Evolutionary conservation across 2,888 invertebrate species (phyloP).

Genomic region (Seira sanloemensis): DNA sequence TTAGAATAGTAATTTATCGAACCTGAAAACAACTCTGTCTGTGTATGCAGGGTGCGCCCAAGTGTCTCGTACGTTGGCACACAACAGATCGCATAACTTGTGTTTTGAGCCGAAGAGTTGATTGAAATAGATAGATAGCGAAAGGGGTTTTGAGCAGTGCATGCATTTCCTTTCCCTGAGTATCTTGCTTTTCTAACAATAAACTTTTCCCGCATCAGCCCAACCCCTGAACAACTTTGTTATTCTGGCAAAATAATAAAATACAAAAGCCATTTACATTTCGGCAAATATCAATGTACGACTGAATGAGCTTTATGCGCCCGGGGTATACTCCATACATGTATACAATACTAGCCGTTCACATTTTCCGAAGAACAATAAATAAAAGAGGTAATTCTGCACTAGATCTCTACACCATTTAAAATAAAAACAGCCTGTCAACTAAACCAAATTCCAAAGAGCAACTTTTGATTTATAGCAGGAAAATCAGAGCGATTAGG

Average conservation of each 20-base stretch:
- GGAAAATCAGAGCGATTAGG: slow-evolving; percentile 68
- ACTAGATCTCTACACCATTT: neutral
- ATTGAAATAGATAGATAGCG: too few species aligned
- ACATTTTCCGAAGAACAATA: neutral
- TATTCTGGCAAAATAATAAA: neutral
- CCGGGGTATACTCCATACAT: too few species aligned
- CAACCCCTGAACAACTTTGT: neutral
- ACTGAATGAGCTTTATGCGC: too few species aligned
- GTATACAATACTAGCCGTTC: neutral
- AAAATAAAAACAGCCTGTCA: neutral
- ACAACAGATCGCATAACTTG: too few species aligned
- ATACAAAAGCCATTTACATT: neutral
- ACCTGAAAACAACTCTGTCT: too few species aligned
- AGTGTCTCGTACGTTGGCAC: too few species aligned
- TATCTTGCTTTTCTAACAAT: neutral
- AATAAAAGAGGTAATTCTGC: neutral
- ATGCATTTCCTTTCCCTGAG: neutral
- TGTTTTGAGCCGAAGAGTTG: too few species aligned
- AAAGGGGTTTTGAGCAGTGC: too few species aligned
- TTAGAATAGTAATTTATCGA: too few species aligned
- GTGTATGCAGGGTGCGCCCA: too few species aligned
- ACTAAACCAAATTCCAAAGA: slow-evolving; percentile 50
- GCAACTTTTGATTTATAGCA: slow-evolving; percentile 69
- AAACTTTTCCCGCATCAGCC: slow-evolving; percentile 1
- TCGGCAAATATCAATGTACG: too few species aligned